Evolutionary conservation across 2,113 vertebrate genomes (phyloP), one percentile per base, ranked within the genome.

Genomic region (Illadopsis cleaveri): DNA sequence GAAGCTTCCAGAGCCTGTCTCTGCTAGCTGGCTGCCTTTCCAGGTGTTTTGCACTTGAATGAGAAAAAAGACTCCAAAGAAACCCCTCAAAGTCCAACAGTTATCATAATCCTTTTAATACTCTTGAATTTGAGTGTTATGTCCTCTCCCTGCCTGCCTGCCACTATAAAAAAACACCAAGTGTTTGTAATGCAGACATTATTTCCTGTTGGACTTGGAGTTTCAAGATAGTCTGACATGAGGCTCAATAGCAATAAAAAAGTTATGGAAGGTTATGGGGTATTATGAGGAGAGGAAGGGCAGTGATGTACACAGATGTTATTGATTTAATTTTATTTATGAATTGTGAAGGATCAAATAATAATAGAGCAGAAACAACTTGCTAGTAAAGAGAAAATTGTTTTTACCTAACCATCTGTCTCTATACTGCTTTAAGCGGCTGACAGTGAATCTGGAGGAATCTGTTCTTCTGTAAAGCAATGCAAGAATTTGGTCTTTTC

Each of bases 251-350:
- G 21, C 84, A 89, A 87, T 89, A 87, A 94, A 80, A 2, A 88
- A 82, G 30, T 88, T 77, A 82, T 48, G 40, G 62, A 88, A 78
- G 15, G 31, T 77, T 80, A 64, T 50, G 22, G 76, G 33, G 8
- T 84, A 65, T 71, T 95, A 82, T 65, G 60, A 79, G 45, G 17
- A 93, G n/a, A 54, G 40, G 75, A 87, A 94, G 53, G 53, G 16
- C 61, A 76, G 8, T 61, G 61, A 65, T 93, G 37, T 82, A 93
- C 78, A 93, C 90, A 96, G 82, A 88, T 90, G 85, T 69, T 91
- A 86, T 48, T 86, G 44, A 73, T 96, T 90, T 82, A 35, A 40
- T 85, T 84, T 75, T 79, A 53, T 53, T 64, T 87, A 91, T 60
- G 48, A 25, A 71, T 78, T 54, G 28, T 47, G 42, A 60, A 94